Base-by-base conservation (phyloP, 2,113 vertebrate genomes). In the Python bivittatus region DNA sequence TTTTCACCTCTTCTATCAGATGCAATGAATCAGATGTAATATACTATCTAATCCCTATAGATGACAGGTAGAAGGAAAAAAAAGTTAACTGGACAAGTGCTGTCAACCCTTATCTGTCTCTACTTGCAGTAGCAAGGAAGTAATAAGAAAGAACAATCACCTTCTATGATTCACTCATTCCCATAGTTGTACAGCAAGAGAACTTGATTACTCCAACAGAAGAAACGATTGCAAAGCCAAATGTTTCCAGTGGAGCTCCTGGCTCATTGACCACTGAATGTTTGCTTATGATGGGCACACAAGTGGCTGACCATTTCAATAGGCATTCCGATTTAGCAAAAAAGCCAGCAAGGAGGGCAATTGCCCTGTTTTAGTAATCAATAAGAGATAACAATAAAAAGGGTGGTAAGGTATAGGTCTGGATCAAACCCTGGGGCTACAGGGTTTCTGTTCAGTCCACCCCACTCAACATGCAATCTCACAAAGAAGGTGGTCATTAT, bases 141-240 rank as follows among this genome's bases (percentile, higher is more conserved):
- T 64, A 88, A 0, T 5, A 27, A 42, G 48, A 17, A 25, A 79
- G 90, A 93, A 91, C 88, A 9, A 15, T 64, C 84, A 48, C 90
- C 84, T 42, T 22, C 6, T 54, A n/a, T 42, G 20, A 42, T 83
- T 90, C 0, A 0, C 91, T 94, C 72, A 84, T 79, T 90, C 84
- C 93, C 93, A 94, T 89, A 88, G 86, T 92, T 57, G 87, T 84
- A 29, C 4, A 38, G 87, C 92, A 93, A 91, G 84, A 96, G 92
- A 95, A 94, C 84, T 58, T 6, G 42, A 97, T 90, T 93, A 86
- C 90, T 93, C 90, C 29, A 54, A n/a, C 27, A 88, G 90, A 93
- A 95, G 90, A n/a, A 86, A 58, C 91, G 33, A 94, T 96, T 95
- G 58, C 72, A 92, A 92, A 94, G 72, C 0, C n/a, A 54, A 86